Evolutionary conservation across 2,113 vertebrate species (phyloP).

Genomic region (Thinocorus orbignyianus): DNA sequence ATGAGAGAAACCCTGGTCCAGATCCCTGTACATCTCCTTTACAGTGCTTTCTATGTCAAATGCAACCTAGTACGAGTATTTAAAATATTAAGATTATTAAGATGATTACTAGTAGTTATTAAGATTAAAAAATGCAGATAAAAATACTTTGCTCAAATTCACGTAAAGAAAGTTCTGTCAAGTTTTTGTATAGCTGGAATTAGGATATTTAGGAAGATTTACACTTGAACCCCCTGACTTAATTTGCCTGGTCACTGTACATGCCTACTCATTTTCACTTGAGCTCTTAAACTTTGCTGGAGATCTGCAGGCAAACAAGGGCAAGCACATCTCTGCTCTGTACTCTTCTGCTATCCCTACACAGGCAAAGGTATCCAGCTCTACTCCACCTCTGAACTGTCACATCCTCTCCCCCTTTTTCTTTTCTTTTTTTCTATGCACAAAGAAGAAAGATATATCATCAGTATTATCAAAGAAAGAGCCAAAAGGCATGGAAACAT

Average conservation of each 20-base stretch:
- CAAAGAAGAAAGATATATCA: not conserved
- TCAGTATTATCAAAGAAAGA: not conserved
- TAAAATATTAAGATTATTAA: not conserved
- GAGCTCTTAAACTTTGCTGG: not conserved
- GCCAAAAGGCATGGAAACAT: not conserved
- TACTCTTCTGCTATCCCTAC: not conserved
- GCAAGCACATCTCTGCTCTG: not conserved
- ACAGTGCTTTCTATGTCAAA: not conserved
- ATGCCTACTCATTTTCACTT: not conserved
- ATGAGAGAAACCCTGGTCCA: rapidly evolving
- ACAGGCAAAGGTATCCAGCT: not conserved
- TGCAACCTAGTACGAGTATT: not conserved
- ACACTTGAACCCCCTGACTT: not conserved
- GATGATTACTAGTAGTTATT: not conserved
- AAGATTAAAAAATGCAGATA: not conserved
- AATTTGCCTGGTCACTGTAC: not conserved
- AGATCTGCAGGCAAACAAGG: not conserved
- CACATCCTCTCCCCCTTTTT: not conserved
- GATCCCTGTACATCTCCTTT: not conserved
- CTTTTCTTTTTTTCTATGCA: not conserved
- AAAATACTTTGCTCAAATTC: not conserved
- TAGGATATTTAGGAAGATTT: not conserved
- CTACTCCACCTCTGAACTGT: not conserved
- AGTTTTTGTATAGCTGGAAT: not conserved
- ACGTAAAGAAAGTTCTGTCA: not conserved